phyloP scores from a whole-genome alignment of 92 coral and sea anemone species.

The Meandrina meandrites region DNA sequence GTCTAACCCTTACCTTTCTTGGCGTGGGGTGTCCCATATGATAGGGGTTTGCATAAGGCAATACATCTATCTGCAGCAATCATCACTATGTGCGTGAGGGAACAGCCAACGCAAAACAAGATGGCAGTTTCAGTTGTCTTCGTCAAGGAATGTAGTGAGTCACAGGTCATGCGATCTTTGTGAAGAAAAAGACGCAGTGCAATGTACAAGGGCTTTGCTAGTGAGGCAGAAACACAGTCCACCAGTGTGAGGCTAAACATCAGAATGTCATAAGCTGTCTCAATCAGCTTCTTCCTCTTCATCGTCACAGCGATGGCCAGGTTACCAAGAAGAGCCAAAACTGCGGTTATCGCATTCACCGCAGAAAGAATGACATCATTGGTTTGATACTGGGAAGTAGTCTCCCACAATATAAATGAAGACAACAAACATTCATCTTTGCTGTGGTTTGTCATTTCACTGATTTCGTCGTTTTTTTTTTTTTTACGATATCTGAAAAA shows the following conservation, averaged over 20 bases:
- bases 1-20: constrained; percentile 3
- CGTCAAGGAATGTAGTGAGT: not conserved
- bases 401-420: constrained; percentile 18
- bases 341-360: not conserved
- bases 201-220: constrained; percentile 21
- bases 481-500: not conserved
- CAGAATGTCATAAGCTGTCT: constrained; percentile 4
- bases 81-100: not conserved
- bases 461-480: too few species aligned
- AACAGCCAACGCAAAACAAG: constrained; percentile 14
- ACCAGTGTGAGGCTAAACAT: constrained; percentile 1
- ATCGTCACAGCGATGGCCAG: constrained; percentile 7
- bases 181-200: constrained; percentile 1
- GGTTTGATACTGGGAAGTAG: not conserved
- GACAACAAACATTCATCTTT: not conserved
- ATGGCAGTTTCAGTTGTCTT: constrained; percentile 12
- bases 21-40: not conserved
- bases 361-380: constrained; percentile 3
- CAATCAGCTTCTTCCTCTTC: not conserved
- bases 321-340: constrained; percentile 3
- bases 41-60: not conserved
- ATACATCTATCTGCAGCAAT: constrained; percentile 19
- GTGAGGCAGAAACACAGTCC: not conserved
- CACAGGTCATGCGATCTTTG: not conserved
- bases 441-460: not conserved